Evolutionary conservation across 2,113 vertebrate species (phyloP), one percentile per base, ranked within the genome.

Genomic region (Crotalus helleri): DNA sequence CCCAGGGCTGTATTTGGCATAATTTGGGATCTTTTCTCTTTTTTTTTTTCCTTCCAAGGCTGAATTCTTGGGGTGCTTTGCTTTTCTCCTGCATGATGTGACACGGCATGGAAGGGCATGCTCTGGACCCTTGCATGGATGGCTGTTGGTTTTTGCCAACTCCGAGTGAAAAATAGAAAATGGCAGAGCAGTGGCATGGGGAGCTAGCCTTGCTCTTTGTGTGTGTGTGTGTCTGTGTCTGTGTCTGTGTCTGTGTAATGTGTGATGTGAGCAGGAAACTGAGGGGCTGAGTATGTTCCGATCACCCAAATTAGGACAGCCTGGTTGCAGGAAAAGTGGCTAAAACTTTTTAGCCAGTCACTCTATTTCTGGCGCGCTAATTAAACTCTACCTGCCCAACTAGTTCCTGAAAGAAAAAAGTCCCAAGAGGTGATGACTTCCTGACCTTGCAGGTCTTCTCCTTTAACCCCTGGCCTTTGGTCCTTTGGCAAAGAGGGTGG

Each of bases 401-500:
- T 49, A 64, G 93, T 91, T 91, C 51, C 87, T 85, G 58, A 26
- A 90, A 90, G 46, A 64, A 64, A 57, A 59, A 23, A 19, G 0
- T 21, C 26, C 46, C 64, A 15, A 26, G 5, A 10, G 55, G 87
- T 46, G 19, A 15, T 90, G 95, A 51, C 92, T 59, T 87, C 54
- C 26, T 91, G 90, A 93, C 87, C 88, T 92, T 5, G 19, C 87
- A 58, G 13, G 87, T 94, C 94, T 95, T 95, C 93, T 95, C 93
- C 93, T 90, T 92, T 95, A 91, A 94, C 92, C 96, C 33, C 29
- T 92, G 1, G 94, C 74, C 95, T 95, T 95, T 93, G 92, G 93
- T 55, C 95, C 93, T 90, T 94, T 94, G 94, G 17, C 74, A 21
- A 21, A 44, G 74, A 17, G 69, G 15, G 17, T 3, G 44, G 44